A percentile compares a stretch with the other conserved stretches of the same genome.
These are phyloP conservation scores for Cyclargus thomasi DNA, from an alignment of 1,140 invertebrate species.

Conservation along the genomic window DNA sequence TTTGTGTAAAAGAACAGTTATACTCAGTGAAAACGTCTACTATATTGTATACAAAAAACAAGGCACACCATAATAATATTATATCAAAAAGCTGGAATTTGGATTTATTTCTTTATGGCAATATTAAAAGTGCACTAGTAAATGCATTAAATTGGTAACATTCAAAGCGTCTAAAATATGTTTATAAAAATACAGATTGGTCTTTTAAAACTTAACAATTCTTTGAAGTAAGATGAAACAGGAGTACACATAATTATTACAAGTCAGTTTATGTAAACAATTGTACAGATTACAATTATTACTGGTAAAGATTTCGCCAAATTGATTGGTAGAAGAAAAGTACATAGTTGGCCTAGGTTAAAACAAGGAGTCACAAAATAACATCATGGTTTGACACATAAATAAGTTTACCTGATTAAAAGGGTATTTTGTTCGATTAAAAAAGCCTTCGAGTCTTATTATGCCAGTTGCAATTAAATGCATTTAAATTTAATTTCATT, in stretches of 20 bases:
- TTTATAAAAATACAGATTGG: conserved; percentile 6
- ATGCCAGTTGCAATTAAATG: not conserved
- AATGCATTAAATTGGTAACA: conserved; percentile 7
- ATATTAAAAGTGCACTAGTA: not conserved
- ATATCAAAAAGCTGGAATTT: conserved; percentile 21
- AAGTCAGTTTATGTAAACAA: too few relatives aligned
- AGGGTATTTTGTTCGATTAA: too few relatives aligned
- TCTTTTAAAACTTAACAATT: not conserved
- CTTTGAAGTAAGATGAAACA: not conserved
- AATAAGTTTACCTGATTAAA: too few relatives aligned
- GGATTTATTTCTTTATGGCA: conserved; percentile 1
- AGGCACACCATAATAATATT: conserved; percentile 49
- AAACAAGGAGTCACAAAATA: too few relatives aligned
- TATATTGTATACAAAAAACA: conserved; percentile 44
- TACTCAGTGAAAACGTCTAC: conserved; percentile 44
- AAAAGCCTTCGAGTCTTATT: not conserved
- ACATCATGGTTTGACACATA: too few relatives aligned
- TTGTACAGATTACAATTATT: too few relatives aligned
- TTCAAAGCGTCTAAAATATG: conserved; percentile 10
- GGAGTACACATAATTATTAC: too few relatives aligned
- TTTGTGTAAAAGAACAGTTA: conserved; percentile 55
- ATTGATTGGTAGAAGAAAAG: too few relatives aligned
- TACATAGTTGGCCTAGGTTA: too few relatives aligned
- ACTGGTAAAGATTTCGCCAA: too few relatives aligned
- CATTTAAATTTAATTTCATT: not conserved